Percentiles rank a stretch among this genome's conserved stretches.
These are phyloP conservation scores for Rhynchophorus ferrugineus DNA, from an alignment of 1,140 invertebrate genomes.

Conservation along the genomic window DNA sequence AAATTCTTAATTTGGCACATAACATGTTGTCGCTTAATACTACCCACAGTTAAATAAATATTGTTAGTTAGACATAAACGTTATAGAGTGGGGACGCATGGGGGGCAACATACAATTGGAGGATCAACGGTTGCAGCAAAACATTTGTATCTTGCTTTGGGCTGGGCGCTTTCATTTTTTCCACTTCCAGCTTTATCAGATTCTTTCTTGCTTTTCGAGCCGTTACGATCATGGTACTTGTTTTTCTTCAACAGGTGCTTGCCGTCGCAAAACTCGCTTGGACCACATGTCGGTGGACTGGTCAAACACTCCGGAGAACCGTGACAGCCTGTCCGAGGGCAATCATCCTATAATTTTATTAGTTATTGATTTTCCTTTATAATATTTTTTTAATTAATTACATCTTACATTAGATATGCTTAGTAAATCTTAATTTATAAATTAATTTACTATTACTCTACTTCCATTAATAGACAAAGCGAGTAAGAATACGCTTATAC, in stretches of 20 bases:
- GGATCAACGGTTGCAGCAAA: slow-evolving; percentile 17
- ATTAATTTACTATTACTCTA: no score
- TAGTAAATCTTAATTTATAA: no score
- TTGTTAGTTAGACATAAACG: no score
- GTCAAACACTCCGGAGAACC: slow-evolving; percentile 55
- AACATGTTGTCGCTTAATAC: no score
- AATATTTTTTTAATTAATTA: neutral
- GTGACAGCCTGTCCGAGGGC: slow-evolving; percentile 57
- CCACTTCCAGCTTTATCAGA: neutral
- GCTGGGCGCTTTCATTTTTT: neutral
- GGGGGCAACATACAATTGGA: slow-evolving; percentile 10
- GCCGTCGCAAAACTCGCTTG: slow-evolving; percentile 33
- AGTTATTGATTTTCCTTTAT: neutral
- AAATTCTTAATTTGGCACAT: no score
- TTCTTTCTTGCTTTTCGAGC: neutral
- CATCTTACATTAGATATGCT: no score
- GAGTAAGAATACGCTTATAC: no score
- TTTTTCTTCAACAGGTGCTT: slow-evolving; percentile 33
- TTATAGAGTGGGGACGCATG: slow-evolving; percentile 1
- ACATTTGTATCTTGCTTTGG: slow-evolving; percentile 19
- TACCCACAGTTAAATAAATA: no score
- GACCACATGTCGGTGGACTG: slow-evolving; percentile 34
- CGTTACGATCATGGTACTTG: slow-evolving; percentile 5
- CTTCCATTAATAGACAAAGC: neutral
- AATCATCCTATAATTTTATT: slow-evolving; percentile 50